phyloP scores from a whole-genome alignment of 1,140 invertebrate species.

The Grapholita molesta region DNA sequence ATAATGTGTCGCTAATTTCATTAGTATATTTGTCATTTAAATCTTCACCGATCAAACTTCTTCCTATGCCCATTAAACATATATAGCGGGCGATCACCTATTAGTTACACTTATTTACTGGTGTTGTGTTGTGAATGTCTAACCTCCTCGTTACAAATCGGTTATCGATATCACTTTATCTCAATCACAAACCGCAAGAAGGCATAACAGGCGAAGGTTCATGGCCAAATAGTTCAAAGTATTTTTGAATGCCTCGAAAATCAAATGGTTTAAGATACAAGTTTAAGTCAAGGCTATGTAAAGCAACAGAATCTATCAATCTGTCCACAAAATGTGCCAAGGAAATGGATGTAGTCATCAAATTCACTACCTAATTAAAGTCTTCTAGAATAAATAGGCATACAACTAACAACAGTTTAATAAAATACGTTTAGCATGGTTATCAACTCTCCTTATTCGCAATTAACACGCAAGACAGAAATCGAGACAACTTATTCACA shows the following conservation, averaged over 20 bases:
- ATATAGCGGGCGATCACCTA: neutral
- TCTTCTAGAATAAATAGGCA: neutral
- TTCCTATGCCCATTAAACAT: neutral
- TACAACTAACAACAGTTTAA: neutral
- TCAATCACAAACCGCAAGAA: neutral
- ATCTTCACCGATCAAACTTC: neutral
- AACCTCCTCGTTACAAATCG: neutral
- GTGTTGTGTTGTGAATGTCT: neutral
- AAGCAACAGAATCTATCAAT: too few species aligned
- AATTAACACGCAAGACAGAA: neutral
- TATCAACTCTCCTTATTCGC: neutral
- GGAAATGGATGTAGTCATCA: too few species aligned
- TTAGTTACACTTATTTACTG: neutral
- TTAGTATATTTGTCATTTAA: neutral
- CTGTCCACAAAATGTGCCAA: neutral
- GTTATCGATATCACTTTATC: constrained; percentile 4
- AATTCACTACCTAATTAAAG: neutral
- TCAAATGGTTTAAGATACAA: neutral
- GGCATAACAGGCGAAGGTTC: neutral
- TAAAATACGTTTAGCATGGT: neutral
- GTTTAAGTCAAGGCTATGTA: too few species aligned
- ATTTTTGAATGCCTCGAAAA: neutral
- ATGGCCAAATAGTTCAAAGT: neutral
- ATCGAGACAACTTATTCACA: neutral
- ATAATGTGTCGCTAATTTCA: too few species aligned